Base-by-base conservation (phyloP, 2,888 invertebrate species). In the Ferrisia virgata region DNA sequence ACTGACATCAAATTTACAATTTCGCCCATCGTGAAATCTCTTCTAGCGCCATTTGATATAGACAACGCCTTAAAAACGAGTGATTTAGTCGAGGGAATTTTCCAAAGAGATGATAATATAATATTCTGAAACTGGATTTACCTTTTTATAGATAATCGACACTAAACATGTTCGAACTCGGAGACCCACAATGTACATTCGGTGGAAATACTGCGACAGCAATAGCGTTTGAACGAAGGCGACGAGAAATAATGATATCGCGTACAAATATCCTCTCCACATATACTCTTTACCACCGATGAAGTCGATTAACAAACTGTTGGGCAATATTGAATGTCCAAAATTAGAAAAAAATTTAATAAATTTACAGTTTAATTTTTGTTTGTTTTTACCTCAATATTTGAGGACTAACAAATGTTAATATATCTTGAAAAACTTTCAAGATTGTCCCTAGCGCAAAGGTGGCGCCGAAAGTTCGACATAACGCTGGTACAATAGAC, bases 341-440 rank as follows among this genome's bases (percentile, higher is more conserved):
- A 11, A 28, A 36, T 13, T 9, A 13, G 43, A 64, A 28, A 64
- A 28, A 64, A 0, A 39, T 22, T 43, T 33, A 9, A 40, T 25
- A 78, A 82, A 40, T 69, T 33, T 39, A n/a, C 11, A 76, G 13
- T 22, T 79, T 43, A 15, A 43, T 43, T 53, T 43, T 43, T 11
- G 39, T 5, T 43, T 43, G 8, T 53, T 22, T 64, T 92, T 90
- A 96, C 96, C 92, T 93, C 85, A 97, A 91, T 87, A 99, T 90
- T 89, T 96, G 94, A 0, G 99, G 99, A 87, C 95, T 96, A 64
- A 94, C 91, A 89, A 99, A 99, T 86, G 94, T 94, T 83, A 98
- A 89, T 18, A 94, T 86, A 89, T 97, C 98, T 87, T 95, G 94
- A 47, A 93, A 87, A 0, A 97, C 88, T 89, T 98, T 98, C 86